Evolutionary conservation across 2,888 invertebrate species (phyloP).

Genomic region (Tricholauxania praeusta): DNA sequence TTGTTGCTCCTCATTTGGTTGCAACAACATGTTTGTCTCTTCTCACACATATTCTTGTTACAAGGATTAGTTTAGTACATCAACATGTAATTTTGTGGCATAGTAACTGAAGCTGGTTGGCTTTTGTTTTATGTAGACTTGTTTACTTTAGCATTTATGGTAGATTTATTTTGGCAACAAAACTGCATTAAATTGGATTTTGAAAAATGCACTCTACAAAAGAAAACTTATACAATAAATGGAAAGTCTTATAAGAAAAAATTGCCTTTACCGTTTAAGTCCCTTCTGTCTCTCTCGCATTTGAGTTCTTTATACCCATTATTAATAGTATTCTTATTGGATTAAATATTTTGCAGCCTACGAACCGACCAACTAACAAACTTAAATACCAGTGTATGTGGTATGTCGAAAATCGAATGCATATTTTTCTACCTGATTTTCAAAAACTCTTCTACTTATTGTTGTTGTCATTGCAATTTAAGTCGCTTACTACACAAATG

Average conservation of each 20-base stretch:
- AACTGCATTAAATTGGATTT: too few relatives aligned
- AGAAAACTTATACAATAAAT: too few relatives aligned
- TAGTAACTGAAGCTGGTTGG: not conserved
- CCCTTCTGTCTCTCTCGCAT: too few relatives aligned
- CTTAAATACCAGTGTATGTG: not conserved
- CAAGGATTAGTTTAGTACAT: conserved; percentile 14
- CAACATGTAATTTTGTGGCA: conserved; percentile 18
- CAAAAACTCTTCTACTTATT: not conserved
- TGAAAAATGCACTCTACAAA: too few relatives aligned
- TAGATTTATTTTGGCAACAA: too few relatives aligned
- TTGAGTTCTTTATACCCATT: too few relatives aligned
- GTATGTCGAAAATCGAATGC: conserved; percentile 9
- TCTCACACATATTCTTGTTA: not conserved
- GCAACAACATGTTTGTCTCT: not conserved
- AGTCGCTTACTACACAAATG: conserved; percentile 25
- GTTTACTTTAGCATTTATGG: too few relatives aligned
- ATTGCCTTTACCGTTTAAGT: too few relatives aligned
- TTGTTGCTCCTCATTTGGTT: not conserved
- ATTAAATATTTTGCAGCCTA: conserved; percentile 11
- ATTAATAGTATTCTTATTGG: conserved; percentile 23
- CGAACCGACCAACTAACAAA: not conserved
- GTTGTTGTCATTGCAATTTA: conserved; percentile 14
- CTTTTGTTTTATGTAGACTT: too few relatives aligned
- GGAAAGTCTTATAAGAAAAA: too few relatives aligned
- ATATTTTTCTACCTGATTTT: conserved; percentile 10